A percentile compares a stretch with the other conserved stretches of the same genome.
phyloP scores from a whole-genome alignment of 2,797 vertebrate species.

The Platalea minor region DNA sequence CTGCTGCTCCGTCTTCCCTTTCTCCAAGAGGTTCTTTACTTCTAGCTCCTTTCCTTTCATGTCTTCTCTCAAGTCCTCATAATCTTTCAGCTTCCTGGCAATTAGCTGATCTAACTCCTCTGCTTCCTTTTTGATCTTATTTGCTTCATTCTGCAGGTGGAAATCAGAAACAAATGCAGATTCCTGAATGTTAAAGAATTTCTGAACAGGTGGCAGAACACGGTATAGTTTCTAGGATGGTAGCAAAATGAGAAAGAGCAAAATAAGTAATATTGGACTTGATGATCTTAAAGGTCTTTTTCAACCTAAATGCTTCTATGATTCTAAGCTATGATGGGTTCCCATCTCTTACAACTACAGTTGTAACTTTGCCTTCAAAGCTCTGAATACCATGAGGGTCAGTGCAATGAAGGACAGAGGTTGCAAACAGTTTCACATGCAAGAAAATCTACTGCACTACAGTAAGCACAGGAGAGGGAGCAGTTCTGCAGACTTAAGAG shows the following conservation, averaged over 20 bases:
- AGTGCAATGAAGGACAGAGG: background rate
- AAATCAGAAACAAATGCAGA: background rate
- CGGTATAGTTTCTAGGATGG: background rate
- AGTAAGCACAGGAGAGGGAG: background rate
- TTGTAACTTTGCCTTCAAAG: background rate
- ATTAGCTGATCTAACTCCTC: slow-evolving; percentile 89
- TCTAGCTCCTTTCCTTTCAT: slow-evolving; percentile 89
- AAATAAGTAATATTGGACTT: no score
- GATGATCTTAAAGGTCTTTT: no score
- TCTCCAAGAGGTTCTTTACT: slow-evolving; percentile 92
- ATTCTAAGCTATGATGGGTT: background rate
- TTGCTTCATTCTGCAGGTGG: slow-evolving; percentile 84
- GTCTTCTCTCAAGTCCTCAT: slow-evolving; percentile 91
- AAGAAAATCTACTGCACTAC: background rate
- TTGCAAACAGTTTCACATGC: background rate
- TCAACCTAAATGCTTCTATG: no score
- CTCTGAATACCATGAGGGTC: background rate
- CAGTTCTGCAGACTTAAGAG: background rate
- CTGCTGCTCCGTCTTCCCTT: slow-evolving; percentile 95
- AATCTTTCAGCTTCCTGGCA: slow-evolving; percentile 90
- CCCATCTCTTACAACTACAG: background rate
- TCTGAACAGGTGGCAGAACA: background rate
- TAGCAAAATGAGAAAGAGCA: no score
- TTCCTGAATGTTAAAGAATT: background rate
- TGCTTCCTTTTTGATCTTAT: slow-evolving; percentile 91